Evolutionary conservation across 2,113 vertebrate species (phyloP).

Genomic region (Hippocampus zosterae): DNA sequence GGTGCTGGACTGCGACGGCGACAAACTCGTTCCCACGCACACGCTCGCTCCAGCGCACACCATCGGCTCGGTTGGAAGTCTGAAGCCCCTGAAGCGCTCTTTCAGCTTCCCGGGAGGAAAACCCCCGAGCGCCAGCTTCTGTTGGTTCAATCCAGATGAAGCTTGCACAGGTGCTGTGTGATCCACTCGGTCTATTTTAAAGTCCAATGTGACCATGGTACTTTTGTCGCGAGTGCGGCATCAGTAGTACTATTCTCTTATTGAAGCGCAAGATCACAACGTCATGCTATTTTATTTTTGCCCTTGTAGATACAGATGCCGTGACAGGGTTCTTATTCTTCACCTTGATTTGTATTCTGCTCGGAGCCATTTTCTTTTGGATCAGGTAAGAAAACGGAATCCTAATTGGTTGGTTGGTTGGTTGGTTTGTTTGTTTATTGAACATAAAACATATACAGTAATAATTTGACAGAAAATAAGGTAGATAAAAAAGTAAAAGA

Average conservation of each 20-base stretch:
- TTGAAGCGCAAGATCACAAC: background rate
- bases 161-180: conserved; percentile 79
- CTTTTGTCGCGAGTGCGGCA: no score
- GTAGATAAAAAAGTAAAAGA: no score
- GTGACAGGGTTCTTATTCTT: conserved; percentile 61
- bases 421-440: no score
- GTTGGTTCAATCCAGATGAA: conserved; percentile 79
- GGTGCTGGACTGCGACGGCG: conserved; percentile 74
- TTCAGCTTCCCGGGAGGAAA: conserved; percentile 77
- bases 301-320: conserved; percentile 67
- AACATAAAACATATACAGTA: no score
- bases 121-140: conserved; percentile 67
- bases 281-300: background rate
- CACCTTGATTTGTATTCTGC: conserved; percentile 57
- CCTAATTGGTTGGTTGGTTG: no score
- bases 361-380: conserved; percentile 41
- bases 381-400: conserved; percentile 29
- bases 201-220: background rate
- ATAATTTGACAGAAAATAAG: no score
- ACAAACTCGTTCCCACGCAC: conserved; percentile 69
- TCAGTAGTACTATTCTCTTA: no score
- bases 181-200: background rate
- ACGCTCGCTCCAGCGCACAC: conserved; percentile 54
- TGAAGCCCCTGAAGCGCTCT: conserved; percentile 53
- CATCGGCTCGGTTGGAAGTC: conserved; percentile 12